Conservation (phyloP, 1,140 invertebrate genomes). For the Drosophila neocordata region DNA sequence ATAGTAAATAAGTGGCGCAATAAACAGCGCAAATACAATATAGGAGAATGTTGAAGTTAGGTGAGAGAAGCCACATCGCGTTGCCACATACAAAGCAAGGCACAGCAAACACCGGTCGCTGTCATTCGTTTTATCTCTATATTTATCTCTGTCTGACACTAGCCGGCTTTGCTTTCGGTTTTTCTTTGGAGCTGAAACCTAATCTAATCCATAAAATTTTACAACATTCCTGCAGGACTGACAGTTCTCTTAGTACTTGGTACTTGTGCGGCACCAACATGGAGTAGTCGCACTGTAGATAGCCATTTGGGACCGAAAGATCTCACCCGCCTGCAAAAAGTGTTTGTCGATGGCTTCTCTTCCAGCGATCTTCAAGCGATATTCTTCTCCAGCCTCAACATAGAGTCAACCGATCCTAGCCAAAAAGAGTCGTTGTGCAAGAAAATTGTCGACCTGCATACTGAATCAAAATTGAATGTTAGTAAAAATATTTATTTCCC, state of each 20-base stretch:
- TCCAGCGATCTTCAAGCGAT: slow-evolving; percentile 78
- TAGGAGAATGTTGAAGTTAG: slow-evolving; percentile 71
- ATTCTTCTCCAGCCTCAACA: slow-evolving; percentile 74
- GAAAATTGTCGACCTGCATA: slow-evolving; percentile 58
- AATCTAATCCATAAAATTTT: neutral
- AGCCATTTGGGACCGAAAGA: slow-evolving; percentile 68
- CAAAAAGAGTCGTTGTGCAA: slow-evolving; percentile 65
- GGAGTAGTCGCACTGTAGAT: slow-evolving; percentile 66
- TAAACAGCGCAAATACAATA: slow-evolving; percentile 45
- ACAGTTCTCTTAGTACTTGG: slow-evolving; percentile 51
- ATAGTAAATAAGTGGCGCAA: slow-evolving; percentile 63
- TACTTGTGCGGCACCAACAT: slow-evolving; percentile 37
- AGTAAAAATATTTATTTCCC: slow-evolving; percentile 14
- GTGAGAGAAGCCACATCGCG: slow-evolving; percentile 33
- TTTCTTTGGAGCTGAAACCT: neutral
- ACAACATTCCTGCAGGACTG: slow-evolving; percentile 41
- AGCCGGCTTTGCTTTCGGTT: slow-evolving; percentile 46
- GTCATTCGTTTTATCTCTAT: slow-evolving; percentile 11
- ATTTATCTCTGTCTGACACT: slow-evolving; percentile 39
- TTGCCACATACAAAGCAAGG: neutral
- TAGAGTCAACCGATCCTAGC: slow-evolving; percentile 58
- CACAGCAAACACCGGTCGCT: slow-evolving; percentile 53
- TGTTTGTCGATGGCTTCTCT: slow-evolving; percentile 75
- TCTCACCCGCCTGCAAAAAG: slow-evolving; percentile 73
- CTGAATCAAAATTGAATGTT: slow-evolving; percentile 80